A percentile compares a stretch with the other conserved stretches of the same genome.
These are phyloP conservation scores for Ostrea edulis DNA, from an alignment of 1,140 invertebrate genomes.

Conservation along the genomic window DNA sequence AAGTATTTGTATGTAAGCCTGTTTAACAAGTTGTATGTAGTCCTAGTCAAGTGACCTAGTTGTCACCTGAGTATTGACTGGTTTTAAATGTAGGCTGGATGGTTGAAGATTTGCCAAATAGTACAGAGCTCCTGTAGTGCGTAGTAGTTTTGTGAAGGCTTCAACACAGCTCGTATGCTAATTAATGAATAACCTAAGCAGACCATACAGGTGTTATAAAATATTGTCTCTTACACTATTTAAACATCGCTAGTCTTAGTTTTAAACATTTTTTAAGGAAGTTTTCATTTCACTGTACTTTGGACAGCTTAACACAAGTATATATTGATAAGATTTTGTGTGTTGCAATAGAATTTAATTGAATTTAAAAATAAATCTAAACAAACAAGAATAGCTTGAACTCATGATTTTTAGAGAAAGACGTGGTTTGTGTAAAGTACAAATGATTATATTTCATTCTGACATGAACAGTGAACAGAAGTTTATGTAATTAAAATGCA, in stretches of 20 bases:
- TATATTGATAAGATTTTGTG: neutral
- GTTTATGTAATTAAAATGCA: neutral
- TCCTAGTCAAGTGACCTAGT: neutral
- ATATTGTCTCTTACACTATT: neutral
- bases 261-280: neutral
- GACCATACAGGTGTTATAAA: neutral
- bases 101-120: constrained; percentile 22
- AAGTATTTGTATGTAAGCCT: neutral
- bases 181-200: neutral
- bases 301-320: neutral
- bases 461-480: too few relatives aligned
- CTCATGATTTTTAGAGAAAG: too few relatives aligned
- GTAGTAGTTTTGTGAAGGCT: constrained; percentile 8
- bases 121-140: constrained; percentile 2
- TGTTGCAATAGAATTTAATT: neutral
- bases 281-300: too few relatives aligned
- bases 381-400: neutral
- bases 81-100: neutral
- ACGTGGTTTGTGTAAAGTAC: too few relatives aligned
- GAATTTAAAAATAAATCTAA: neutral
- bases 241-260: neutral
- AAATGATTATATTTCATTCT: too few relatives aligned
- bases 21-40: constrained; percentile 2
- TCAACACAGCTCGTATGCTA: constrained; percentile 4
- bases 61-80: constrained; percentile 14